Base-by-base conservation (phyloP, 2,797 vertebrate genomes). In the Scolopax rusticola region DNA sequence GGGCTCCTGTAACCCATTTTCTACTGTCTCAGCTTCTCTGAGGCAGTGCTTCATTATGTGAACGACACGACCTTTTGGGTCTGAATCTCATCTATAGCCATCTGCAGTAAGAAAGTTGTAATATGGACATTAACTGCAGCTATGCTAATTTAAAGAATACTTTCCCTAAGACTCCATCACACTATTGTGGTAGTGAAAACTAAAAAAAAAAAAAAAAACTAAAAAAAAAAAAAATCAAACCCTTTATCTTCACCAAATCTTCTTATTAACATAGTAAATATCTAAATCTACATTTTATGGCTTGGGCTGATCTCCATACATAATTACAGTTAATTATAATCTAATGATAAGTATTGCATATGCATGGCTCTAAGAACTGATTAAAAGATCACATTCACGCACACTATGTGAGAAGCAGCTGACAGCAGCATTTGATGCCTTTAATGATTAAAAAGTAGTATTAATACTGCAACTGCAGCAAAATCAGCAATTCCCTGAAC, bases 261-360 rank as follows among this genome's bases (percentile, higher is more conserved):
- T 93, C 88, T 87, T 84, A 90, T 87, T 93, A 90, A 91, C 78
- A 93, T n/a, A 87, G 70, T 85, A 93, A 88, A 94, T 91, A 95
- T 53, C 88, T 69, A 82, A 91, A 87, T 83, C 87, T 80, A 65
- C 65, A 92, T 93, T 92, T 89, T 92, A 87, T 64, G 76, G 38
- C 61, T 94, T 71, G 50, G 65, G 50, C 78, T 95, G 88, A 95
- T 95, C 79, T 93, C 75, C 71, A 68, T 83, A 71, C 65, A 84
- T 92, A 94, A 95, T 94, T 95, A 92, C 15, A 84, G 84, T 87
- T 92, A 96, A 96, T 96, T 95, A 96, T 63, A 95, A 89, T 50
- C 82, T 95, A 94, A 95, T 67, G 60, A 59, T 83, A 93, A 87
- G 64, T 64, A 68, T n/a, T 78, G 87, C 89, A 89, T 36, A 89